A percentile compares a stretch with the other conserved stretches of the same genome.
Evolutionary conservation across 2,888 invertebrate genomes (phyloP).

Genomic region (Aricia artaxerxes): DNA sequence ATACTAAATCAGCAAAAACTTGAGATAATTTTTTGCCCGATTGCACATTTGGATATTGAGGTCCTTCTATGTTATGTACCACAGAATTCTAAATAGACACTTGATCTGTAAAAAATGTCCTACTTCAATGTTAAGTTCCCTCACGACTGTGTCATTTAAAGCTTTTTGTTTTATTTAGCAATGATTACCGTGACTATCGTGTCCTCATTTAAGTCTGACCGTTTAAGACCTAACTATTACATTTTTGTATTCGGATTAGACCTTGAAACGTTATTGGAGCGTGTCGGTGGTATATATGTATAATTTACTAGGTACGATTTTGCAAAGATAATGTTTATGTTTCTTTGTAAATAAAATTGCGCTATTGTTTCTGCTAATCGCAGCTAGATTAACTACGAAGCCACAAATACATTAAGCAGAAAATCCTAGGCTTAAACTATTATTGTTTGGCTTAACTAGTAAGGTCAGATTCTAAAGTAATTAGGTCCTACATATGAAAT

Average conservation of each 20-base stretch:
- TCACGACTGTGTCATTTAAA: neutral
- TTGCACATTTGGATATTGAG: neutral
- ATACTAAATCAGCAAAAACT: neutral
- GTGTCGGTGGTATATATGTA: constrained; percentile 13
- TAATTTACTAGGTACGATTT: constrained; percentile 3
- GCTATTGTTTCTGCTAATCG: constrained; percentile 12
- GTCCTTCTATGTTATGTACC: neutral
- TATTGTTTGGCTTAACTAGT: neutral
- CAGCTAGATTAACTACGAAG: neutral
- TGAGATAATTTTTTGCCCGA: neutral
- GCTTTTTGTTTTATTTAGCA: neutral
- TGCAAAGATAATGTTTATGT: constrained; percentile 7
- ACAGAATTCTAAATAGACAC: neutral
- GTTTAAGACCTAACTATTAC: neutral
- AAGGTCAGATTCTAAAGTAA: neutral
- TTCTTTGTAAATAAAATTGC: constrained; percentile 12
- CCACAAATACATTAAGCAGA: neutral
- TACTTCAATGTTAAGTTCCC: neutral
- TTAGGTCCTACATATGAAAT: no score
- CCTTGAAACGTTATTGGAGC: constrained; percentile 17
- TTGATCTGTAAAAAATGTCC: neutral
- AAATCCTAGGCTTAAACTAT: neutral
- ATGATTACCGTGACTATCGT: constrained; percentile 7
- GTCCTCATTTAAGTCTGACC: neutral
- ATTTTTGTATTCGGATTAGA: neutral